Evolutionary conservation across 2,113 vertebrate genomes (phyloP).

Genomic region (Catharus bicknelli): DNA sequence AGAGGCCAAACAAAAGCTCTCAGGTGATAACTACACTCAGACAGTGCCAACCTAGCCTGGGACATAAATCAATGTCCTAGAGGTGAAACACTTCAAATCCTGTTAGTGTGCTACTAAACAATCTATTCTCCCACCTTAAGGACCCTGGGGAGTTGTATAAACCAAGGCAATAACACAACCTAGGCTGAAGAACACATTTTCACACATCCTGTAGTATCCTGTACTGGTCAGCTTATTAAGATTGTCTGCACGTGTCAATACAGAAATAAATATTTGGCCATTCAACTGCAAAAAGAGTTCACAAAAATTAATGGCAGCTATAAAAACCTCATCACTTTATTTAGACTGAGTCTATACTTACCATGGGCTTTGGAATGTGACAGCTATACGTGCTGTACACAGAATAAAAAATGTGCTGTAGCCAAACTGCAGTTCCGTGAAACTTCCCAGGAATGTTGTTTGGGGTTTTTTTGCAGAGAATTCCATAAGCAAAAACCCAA

Average conservation of each 20-base stretch:
- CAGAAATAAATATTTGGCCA: constrained; percentile 37
- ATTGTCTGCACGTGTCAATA: neutral
- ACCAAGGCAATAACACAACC: neutral
- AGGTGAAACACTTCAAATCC: constrained; percentile 21
- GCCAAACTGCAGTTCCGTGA: neutral
- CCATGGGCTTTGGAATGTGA: constrained; percentile 6
- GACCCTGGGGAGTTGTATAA: constrained; percentile 9
- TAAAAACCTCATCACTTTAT: constrained; percentile 51
- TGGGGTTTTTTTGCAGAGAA: neutral
- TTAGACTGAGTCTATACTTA: constrained; percentile 16
- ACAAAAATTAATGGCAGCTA: constrained; percentile 55
- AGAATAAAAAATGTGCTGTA: neutral
- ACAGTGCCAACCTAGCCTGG: neutral
- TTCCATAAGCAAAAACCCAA: neutral
- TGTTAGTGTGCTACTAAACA: constrained; percentile 15
- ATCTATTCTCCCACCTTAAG: neutral
- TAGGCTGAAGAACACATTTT: constrained; percentile 1
- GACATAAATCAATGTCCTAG: neutral
- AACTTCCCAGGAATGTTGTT: neutral
- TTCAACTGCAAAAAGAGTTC: constrained; percentile 28
- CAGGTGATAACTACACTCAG: constrained; percentile 2
- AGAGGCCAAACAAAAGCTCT: neutral
- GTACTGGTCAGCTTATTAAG: constrained; percentile 6
- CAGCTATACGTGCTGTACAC: neutral
- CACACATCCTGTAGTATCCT: neutral